Evolutionary conservation across 2,113 vertebrate genomes (phyloP), one percentile per base, ranked within the genome.

Genomic region (Rhinoderma darwinii): DNA sequence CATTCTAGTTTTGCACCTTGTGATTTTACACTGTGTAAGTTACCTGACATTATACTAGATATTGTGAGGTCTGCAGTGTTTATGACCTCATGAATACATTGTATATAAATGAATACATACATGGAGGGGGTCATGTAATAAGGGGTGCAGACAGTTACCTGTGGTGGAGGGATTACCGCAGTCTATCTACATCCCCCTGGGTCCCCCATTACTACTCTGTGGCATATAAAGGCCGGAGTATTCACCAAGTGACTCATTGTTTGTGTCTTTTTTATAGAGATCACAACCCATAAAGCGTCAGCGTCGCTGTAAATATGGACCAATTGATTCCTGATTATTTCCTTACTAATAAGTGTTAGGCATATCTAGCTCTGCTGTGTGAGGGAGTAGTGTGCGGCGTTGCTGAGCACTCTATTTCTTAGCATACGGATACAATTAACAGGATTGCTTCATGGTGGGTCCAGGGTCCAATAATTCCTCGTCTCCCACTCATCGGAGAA

Each of bases 381-480:
- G 82, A 22, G 32, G n/a, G 32, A 4, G 44, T 17, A n/a, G 32
- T 11, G 35, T 20, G 50, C 12, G 47, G 47, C 44, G 18, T 27
- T 12, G 47, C 39, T 41, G n/a, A 6, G 27, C 44, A 41, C 15
- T 73, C 63, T 30, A n/a, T 51, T 83, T 59, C 70, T 74, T 61
- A 41, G 32, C 54, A 61, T 76, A 84, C 51, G 41, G 83, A 59
- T 76, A 43, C 83, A 84, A 84, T 84, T 76, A 84, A 32, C n/a
- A 76, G 37, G 22, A 84, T 41, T 75, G 72, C 51, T 84, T 84
- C 63, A 84, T 75, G 70, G 72, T 9, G 51, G 70, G 25, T 51
- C 50, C n/a, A 20, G 70, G 72, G 35, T 25, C 27, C 39, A 61
- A 56, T 61, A 27, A 75, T 43, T 76, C 25, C 51, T n/a, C 51